phyloP scores from a whole-genome alignment of 1,140 invertebrate genomes.

The Copidosoma floridanum region DNA sequence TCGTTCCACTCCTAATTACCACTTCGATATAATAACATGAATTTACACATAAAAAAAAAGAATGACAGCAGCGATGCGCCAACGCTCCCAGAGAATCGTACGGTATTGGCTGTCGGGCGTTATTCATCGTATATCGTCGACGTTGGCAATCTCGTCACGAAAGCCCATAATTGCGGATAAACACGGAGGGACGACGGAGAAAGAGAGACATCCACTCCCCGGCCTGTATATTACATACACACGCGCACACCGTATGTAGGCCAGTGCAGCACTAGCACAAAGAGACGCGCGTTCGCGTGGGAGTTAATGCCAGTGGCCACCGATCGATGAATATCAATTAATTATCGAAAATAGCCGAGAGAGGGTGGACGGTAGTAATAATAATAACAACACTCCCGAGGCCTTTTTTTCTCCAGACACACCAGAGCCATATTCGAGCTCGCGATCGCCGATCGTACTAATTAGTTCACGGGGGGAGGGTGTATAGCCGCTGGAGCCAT shows the following conservation, averaged over 20 bases:
- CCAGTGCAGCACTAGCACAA: too few relatives aligned
- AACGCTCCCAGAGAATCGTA: neutral
- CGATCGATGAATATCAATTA: slow-evolving; percentile 28
- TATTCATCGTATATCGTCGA: slow-evolving; percentile 1
- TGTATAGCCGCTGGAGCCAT: too few relatives aligned
- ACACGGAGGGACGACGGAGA: neutral
- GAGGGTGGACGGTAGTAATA: slow-evolving; percentile 14
- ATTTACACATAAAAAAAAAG: neutral
- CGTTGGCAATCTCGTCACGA: slow-evolving; percentile 13
- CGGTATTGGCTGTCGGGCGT: too few relatives aligned
- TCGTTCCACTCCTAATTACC: too few relatives aligned
- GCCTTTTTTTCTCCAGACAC: neutral
- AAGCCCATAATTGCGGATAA: slow-evolving; percentile 13
- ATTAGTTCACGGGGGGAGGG: neutral
- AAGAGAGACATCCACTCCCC: too few relatives aligned
- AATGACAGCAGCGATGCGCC: neutral
- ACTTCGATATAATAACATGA: too few relatives aligned
- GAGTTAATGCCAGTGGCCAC: neutral
- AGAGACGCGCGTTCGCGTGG: too few relatives aligned
- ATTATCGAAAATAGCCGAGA: slow-evolving; percentile 25
- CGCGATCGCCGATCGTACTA: slow-evolving; percentile 15
- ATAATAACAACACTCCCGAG: slow-evolving; percentile 21
- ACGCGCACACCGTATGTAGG: too few relatives aligned
- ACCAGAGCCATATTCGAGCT: neutral
- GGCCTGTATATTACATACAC: too few relatives aligned